These are phyloP conservation scores for Campylorhamphus procurvoides DNA, from an alignment of 2,113 vertebrate genomes.

Conservation along the genomic window DNA sequence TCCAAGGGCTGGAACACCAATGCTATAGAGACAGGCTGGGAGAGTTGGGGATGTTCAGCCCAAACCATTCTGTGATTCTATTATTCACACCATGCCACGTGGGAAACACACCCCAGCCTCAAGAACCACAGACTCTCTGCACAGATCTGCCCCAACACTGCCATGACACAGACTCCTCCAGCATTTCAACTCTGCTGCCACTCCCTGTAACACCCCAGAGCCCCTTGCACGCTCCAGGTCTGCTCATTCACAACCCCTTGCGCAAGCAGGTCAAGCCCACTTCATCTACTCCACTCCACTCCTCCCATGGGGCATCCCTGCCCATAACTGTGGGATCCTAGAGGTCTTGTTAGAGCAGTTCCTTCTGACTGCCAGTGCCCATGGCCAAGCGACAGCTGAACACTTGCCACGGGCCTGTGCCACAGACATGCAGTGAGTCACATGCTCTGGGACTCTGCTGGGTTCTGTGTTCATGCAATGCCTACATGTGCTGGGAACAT, in stretches of 20 bases:
- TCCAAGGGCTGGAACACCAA: background rate
- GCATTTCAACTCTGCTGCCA: background rate
- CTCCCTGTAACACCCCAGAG: background rate
- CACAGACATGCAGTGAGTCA: background rate
- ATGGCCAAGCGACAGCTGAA: fast-evolving
- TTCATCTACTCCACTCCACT: fast-evolving
- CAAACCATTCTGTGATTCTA: background rate
- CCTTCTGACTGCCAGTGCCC: background rate
- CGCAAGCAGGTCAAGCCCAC: background rate
- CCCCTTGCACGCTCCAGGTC: background rate
- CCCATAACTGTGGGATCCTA: background rate
- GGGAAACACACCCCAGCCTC: background rate
- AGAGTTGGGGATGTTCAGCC: background rate
- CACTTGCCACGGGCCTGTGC: fast-evolving
- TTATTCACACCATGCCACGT: background rate
- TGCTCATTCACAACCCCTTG: fast-evolving
- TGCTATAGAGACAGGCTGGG: background rate
- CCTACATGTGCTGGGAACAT: fast-evolving
- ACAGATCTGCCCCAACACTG: background rate
- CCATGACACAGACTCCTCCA: background rate
- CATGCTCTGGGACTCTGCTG: too few relatives aligned
- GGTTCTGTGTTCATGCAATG: fast-evolving
- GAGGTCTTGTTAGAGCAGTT: background rate
- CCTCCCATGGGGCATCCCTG: background rate
- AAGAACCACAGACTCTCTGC: background rate